These are phyloP conservation scores for Ylistrum balloti DNA, from an alignment of 1,140 invertebrate species.

Conservation along the genomic window DNA sequence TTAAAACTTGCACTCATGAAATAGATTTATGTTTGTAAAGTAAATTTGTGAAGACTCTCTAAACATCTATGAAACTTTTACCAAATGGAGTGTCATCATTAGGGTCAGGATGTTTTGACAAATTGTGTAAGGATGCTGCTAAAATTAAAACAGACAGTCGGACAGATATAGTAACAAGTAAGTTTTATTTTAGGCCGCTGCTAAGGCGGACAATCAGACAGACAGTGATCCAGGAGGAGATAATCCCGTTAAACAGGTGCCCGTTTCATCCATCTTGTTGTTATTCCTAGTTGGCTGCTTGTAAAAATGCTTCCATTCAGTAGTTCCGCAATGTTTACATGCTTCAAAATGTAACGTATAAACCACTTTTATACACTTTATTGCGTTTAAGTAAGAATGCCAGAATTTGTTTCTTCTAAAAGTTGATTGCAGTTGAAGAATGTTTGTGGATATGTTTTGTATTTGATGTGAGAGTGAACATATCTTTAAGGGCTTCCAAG, in stretches of 20 bases:
- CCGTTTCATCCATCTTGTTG: not conserved
- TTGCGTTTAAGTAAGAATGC: not conserved
- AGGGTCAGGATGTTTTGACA: too few species aligned
- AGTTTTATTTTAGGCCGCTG: constrained; percentile 24
- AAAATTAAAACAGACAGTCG: too few species aligned
- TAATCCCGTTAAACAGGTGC: constrained; percentile 4
- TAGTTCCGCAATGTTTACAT: not conserved
- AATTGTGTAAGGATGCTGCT: too few species aligned
- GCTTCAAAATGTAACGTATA: not conserved
- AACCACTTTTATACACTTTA: not conserved
- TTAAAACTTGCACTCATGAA: too few species aligned
- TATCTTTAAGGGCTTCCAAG: too few species aligned
- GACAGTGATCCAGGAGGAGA: constrained; percentile 13
- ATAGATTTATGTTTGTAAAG: too few species aligned
- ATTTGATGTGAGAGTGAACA: too few species aligned
- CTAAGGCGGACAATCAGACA: constrained; percentile 16
- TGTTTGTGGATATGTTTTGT: not conserved
- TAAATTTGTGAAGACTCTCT: too few species aligned
- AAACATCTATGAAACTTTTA: too few species aligned
- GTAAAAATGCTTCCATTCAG: not conserved
- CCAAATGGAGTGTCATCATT: too few species aligned
- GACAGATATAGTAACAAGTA: not conserved
- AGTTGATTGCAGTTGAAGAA: not conserved
- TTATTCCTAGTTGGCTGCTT: not conserved
- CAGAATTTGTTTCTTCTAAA: not conserved